These are phyloP conservation scores for Pyralis farinalis DNA, from an alignment of 2,888 invertebrate species.

Conservation along the genomic window DNA sequence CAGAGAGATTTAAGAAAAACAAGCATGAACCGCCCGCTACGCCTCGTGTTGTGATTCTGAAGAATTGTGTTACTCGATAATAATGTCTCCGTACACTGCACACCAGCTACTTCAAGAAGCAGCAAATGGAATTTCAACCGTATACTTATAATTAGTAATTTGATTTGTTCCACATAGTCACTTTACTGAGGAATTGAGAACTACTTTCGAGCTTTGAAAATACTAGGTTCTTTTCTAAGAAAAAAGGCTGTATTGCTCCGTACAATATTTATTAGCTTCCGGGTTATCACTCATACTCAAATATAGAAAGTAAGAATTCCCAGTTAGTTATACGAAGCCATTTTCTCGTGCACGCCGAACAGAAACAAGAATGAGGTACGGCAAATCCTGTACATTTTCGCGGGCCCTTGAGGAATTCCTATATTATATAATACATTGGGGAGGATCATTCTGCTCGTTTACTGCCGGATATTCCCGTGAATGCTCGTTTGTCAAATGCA, in stretches of 20 bases:
- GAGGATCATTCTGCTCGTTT: slow-evolving; percentile 73
- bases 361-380: slow-evolving; percentile 46
- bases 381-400: slow-evolving; percentile 64
- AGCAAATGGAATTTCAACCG: slow-evolving; percentile 25
- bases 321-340: slow-evolving; percentile 17
- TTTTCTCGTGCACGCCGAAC: slow-evolving; percentile 30
- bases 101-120: not conserved
- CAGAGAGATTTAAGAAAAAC: slow-evolving; percentile 77
- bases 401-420: slow-evolving; percentile 58
- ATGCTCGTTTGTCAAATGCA: slow-evolving; percentile 79
- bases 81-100: slow-evolving; percentile 28
- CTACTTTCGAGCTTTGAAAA: too few species aligned
- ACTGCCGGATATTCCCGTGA: slow-evolving; percentile 72
- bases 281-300: slow-evolving; percentile 8
- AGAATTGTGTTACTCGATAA: slow-evolving; percentile 50
- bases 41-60: slow-evolving; percentile 44
- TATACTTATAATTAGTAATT: slow-evolving; percentile 41
- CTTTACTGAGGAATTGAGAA: not conserved
- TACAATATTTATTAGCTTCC: slow-evolving; percentile 8
- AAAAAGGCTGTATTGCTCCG: too few species aligned
- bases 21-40: slow-evolving; percentile 48
- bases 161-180: slow-evolving; percentile 14
- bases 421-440: slow-evolving; percentile 74
- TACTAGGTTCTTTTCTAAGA: too few species aligned
- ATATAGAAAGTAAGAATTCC: slow-evolving; percentile 15